These are phyloP conservation scores for Leguminivora glycinivorella DNA, from an alignment of 1,140 invertebrate species.

Conservation along the genomic window DNA sequence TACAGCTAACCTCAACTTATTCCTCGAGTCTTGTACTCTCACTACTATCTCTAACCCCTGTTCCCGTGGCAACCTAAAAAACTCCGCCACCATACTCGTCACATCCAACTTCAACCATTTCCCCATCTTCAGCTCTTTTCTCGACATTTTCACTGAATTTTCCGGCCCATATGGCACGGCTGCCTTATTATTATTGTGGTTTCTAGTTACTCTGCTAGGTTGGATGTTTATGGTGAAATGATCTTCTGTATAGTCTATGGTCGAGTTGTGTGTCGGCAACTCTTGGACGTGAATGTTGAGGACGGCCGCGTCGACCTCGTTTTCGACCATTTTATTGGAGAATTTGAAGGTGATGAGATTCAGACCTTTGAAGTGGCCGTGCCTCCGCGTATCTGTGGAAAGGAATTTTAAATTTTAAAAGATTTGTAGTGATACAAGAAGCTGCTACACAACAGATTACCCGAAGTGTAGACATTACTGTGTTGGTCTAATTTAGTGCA, in stretches of 20 bases:
- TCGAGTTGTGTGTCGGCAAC: conserved; percentile 56
- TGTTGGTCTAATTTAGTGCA: too few species aligned
- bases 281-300: conserved; percentile 80
- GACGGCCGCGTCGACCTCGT: conserved; percentile 77
- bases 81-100: conserved; percentile 86
- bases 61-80: conserved; percentile 85
- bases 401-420: conserved; percentile 24
- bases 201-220: conserved; percentile 70
- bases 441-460: neutral
- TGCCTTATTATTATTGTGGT: conserved; percentile 62
- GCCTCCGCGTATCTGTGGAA: conserved; percentile 64
- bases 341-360: conserved; percentile 80
- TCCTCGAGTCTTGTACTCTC: conserved; percentile 81
- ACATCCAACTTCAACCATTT: conserved; percentile 88
- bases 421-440: conserved; percentile 15
- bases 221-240: conserved; percentile 61
- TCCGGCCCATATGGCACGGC: conserved; percentile 60
- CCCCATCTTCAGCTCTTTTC: conserved; percentile 75
- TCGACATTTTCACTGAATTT: conserved; percentile 60
- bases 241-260: conserved; percentile 54
- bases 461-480: too few species aligned
- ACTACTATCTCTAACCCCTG: conserved; percentile 86
- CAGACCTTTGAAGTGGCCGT: conserved; percentile 73
- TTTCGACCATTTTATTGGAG: conserved; percentile 78
- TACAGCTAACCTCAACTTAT: conserved; percentile 68